Evolutionary conservation across 2,797 vertebrate genomes (phyloP).

Genomic region (Luscinia luscinia): DNA sequence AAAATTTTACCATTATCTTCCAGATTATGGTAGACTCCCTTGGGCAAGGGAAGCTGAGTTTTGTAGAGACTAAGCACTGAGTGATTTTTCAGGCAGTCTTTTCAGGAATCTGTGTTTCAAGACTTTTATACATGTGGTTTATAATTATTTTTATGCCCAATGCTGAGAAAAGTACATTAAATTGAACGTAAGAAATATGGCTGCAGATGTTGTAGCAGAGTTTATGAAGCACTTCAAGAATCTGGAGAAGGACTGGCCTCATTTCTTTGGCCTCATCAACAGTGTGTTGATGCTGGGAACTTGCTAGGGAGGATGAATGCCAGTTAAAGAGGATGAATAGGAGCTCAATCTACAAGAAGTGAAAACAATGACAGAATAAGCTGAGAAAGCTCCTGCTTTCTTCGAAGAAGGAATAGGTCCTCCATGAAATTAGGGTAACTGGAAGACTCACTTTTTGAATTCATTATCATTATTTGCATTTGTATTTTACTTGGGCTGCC

Average conservation of each 20-base stretch:
- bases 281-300: not conserved
- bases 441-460: not conserved
- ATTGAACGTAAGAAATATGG: not conserved
- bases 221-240: constrained; percentile 31
- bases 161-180: not conserved
- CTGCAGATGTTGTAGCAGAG: constrained; percentile 34
- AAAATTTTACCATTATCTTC: not conserved
- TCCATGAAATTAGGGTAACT: not conserved
- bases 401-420: not conserved
- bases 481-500: not conserved
- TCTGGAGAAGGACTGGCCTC: constrained; percentile 26
- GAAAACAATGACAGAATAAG: not conserved
- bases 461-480: not conserved
- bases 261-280: not conserved
- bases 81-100: constrained; percentile 25
- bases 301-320: not conserved
- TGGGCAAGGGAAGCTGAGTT: not conserved
- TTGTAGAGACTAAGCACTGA: not conserved
- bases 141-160: not conserved
- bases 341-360: not conserved
- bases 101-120: constrained; percentile 44
- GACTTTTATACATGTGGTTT: not conserved
- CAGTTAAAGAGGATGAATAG: not conserved
- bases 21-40: not conserved
- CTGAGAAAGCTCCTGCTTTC: not conserved